Conservation (phyloP, 1,140 invertebrate genomes). For the Caenorhabditis brenneri region DNA sequence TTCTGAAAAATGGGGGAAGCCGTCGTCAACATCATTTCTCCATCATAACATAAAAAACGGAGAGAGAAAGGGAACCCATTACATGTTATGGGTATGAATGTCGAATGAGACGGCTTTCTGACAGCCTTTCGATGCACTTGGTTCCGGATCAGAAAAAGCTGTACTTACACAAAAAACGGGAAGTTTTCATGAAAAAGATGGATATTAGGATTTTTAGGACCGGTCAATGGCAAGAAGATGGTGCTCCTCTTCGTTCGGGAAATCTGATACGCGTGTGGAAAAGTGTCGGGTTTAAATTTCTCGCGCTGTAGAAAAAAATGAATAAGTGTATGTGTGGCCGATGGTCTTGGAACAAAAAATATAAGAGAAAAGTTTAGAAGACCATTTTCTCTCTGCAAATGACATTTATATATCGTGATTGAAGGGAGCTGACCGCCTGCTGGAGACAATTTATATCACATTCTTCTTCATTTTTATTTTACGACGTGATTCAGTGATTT, state of each 20-base stretch:
- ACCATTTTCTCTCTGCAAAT: not conserved
- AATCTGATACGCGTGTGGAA: constrained; percentile 21
- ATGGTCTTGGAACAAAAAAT: not conserved
- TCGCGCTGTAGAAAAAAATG: not conserved
- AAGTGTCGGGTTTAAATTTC: constrained; percentile 38
- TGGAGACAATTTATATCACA: constrained; percentile 12
- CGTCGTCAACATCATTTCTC: not conserved
- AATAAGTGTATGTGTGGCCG: not conserved
- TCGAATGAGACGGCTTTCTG: constrained; percentile 28
- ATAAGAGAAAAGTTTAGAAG: not conserved
- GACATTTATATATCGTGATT: constrained; percentile 24
- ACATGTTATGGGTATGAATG: constrained; percentile 41
- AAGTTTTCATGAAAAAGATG: not conserved
- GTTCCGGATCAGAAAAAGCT: not conserved
- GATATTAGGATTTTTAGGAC: not conserved
- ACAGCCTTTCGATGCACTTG: constrained; percentile 17
- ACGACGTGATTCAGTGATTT: constrained; percentile 38
- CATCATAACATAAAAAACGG: constrained; percentile 32
- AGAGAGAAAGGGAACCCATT: constrained; percentile 5
- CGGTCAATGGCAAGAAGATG: constrained; percentile 19
- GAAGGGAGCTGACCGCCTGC: not conserved
- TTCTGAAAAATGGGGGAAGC: not conserved
- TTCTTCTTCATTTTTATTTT: constrained; percentile 26
- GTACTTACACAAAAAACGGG: not conserved
- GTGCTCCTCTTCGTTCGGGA: constrained; percentile 2